Evolutionary conservation across 1,140 invertebrate genomes (phyloP).

Genomic region (Leptestheria dahalacensis): DNA sequence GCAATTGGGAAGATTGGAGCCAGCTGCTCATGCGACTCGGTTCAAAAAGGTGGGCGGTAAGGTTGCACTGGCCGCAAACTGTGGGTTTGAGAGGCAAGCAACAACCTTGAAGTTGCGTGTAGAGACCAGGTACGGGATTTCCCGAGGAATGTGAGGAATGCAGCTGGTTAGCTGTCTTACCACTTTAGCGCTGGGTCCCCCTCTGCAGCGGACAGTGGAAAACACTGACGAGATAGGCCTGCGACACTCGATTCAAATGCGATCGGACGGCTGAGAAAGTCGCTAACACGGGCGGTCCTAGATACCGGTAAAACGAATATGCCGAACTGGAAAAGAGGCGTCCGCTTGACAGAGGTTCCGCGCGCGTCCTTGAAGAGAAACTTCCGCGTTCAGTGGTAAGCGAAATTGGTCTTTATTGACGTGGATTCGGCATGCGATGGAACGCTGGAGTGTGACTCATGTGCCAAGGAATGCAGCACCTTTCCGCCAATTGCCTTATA

Average conservation of each 20-base stretch:
- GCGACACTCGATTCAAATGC: no score
- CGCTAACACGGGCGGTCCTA: no score
- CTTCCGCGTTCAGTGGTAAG: background rate
- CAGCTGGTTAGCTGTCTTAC: background rate
- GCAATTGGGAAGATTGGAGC: background rate
- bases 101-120: conserved; percentile 1
- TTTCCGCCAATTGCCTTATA: background rate
- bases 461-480: background rate
- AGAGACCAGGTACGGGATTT: conserved; percentile 15
- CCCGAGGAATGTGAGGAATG: conserved; percentile 15
- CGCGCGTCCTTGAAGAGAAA: background rate
- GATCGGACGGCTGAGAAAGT: no score
- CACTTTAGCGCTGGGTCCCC: background rate
- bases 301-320: no score
- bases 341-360: background rate
- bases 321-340: background rate
- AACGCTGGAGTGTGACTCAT: background rate
- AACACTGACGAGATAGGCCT: no score
- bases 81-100: background rate
- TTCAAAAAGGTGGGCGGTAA: background rate
- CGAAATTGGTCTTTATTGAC: background rate
- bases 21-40: no score
- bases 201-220: background rate
- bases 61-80: background rate
- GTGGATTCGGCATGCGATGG: background rate